phyloP scores from a whole-genome alignment of 2,113 vertebrate species.

The Malurus melanocephalus region DNA sequence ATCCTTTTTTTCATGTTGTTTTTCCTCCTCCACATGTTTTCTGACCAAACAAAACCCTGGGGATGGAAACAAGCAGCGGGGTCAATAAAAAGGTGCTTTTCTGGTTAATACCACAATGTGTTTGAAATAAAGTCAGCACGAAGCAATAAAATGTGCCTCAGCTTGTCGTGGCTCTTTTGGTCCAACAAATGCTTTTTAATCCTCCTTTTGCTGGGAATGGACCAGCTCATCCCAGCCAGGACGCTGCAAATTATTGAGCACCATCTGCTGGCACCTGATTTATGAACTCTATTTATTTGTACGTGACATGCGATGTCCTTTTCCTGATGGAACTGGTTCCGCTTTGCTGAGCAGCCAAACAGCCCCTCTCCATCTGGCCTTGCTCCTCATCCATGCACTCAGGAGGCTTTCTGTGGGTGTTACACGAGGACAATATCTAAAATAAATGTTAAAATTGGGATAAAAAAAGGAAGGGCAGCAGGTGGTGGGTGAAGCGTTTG shows the following conservation, averaged over 20 bases:
- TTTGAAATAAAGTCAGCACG: background rate
- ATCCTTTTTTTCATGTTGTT: background rate
- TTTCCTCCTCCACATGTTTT: background rate
- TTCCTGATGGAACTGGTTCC: background rate
- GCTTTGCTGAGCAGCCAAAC: background rate
- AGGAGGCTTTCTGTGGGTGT: background rate
- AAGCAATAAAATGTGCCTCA: background rate
- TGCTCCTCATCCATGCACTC: background rate
- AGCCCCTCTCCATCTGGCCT: background rate
- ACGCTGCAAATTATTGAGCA: conserved; percentile 18
- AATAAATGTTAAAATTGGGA: background rate
- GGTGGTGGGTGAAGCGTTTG: fast-evolving
- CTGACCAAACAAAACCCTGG: background rate
- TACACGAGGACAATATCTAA: background rate
- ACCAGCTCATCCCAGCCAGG: background rate
- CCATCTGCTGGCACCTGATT: conserved; percentile 48
- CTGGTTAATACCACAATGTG: background rate
- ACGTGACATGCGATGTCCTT: fast-evolving
- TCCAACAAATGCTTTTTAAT: background rate
- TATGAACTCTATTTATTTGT: background rate
- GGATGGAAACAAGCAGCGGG: background rate
- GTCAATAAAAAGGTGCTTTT: background rate
- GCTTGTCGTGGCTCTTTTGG: background rate
- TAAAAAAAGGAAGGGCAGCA: background rate
- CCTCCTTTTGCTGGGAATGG: background rate